Evolutionary conservation across 2,113 vertebrate species (phyloP), one percentile per base, ranked within the genome.

Genomic region (Fulica atra): DNA sequence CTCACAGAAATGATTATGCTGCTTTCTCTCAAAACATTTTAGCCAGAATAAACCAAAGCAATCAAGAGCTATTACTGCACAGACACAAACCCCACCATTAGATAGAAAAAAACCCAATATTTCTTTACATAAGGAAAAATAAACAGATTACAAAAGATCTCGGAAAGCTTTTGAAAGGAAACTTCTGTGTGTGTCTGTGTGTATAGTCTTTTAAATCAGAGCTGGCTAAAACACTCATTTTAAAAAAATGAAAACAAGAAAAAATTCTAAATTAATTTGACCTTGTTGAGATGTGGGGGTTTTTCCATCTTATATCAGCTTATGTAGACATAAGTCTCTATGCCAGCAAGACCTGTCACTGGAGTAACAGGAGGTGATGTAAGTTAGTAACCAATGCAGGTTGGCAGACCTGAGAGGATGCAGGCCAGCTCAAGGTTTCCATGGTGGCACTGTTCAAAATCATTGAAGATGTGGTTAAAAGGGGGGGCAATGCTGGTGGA

Each of bases 291-390:
- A 16, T 46, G 3, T 8, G 2, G 18, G 24, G 13, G 29, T 3
- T 71, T 85, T 81, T 50, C 24, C 40, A 29, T 38, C 15, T 85
- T 56, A 16, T 50, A 81, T 5, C 18, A 70, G 11, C 21, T 81
- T 17, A 19, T 26, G 46, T 2, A 79, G 12, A 25, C 40, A 57
- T 28, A 46, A 12, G 5, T 46, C 3, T 76, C 20, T 33, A 10
- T 21, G 19, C 6, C 19, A 50, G 16, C 0, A 2, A 87, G 26
- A 10, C 11, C 74, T 0, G 1, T 56, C 50, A 31, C 15, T 46
- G 14, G 14, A 77, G 40, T 6, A 54, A n/a, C 23, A n/a, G 36
- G 36, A 46, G 16, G 8, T 87, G 54, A 13, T 28, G 8, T 1
- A 48, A 2, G 16, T 65, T 48, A 46, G 12, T 44, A 28, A 33